Percentiles rank a stretch among this genome's conserved stretches.
These are phyloP conservation scores for Dicrurus megarhynchus DNA, from an alignment of 2,113 vertebrate species.

Conservation along the genomic window DNA sequence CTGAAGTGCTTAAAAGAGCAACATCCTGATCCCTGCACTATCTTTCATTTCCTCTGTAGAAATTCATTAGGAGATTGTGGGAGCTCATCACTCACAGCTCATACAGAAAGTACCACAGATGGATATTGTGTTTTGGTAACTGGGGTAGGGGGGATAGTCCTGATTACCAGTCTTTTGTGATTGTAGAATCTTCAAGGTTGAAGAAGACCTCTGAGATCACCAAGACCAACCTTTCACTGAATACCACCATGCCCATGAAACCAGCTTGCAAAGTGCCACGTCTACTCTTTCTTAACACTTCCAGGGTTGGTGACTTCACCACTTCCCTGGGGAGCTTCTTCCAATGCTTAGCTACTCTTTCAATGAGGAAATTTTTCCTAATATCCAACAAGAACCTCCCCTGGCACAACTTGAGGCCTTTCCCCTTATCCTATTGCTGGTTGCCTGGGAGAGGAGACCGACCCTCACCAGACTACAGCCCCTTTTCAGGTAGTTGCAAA, in stretches of 20 bases:
- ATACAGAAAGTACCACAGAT: not conserved
- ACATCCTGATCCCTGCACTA: not conserved
- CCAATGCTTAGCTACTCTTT: not conserved
- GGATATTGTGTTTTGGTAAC: not conserved
- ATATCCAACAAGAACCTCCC: not conserved
- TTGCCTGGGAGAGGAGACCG: not conserved
- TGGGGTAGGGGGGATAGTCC: not conserved
- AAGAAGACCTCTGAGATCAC: not conserved
- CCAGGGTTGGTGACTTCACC: not conserved
- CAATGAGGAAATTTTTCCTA: not conserved
- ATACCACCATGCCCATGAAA: not conserved
- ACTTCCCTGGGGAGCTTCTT: not conserved
- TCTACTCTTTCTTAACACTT: not conserved
- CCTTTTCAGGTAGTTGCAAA: not conserved
- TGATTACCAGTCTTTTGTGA: not conserved
- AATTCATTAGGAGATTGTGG: not conserved
- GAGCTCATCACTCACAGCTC: not conserved
- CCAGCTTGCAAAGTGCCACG: not conserved
- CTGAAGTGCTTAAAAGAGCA: not conserved
- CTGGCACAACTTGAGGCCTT: not conserved
- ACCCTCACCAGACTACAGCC: not conserved
- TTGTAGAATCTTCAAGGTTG: not conserved
- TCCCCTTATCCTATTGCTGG: accelerated
- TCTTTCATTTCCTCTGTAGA: not conserved
- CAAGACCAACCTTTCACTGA: not conserved